Percentiles rank a stretch among this genome's conserved stretches.
Conservation (phyloP, 2,888 invertebrate genomes). For the Argyresthia albistria region DNA sequence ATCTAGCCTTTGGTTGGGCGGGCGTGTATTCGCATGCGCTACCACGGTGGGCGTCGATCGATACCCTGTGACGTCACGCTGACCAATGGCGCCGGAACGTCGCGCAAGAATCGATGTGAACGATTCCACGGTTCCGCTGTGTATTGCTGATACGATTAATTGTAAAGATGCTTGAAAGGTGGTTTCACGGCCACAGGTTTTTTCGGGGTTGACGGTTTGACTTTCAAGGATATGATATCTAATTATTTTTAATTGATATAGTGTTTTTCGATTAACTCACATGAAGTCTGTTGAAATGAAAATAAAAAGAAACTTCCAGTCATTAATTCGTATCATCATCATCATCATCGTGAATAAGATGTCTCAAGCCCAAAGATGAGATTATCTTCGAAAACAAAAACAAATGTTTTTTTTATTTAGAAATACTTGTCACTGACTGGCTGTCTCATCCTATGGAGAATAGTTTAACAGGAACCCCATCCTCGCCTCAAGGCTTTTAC, state of each 20-base stretch:
- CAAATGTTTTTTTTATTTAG: too few relatives aligned
- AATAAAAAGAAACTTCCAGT: not conserved
- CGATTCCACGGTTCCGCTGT: conserved; percentile 20
- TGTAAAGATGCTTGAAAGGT: conserved; percentile 1
- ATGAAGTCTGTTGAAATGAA: not conserved
- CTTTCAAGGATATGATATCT: too few relatives aligned
- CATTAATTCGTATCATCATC: too few relatives aligned
- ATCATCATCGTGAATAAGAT: too few relatives aligned
- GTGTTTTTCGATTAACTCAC: too few relatives aligned
- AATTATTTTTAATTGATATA: too few relatives aligned
- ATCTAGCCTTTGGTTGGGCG: conserved; percentile 6
- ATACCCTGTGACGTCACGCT: conserved; percentile 59
- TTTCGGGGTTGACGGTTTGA: too few relatives aligned
- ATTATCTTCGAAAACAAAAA: too few relatives aligned
- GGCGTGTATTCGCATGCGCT: conserved; percentile 44
- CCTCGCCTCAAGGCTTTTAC: not conserved
- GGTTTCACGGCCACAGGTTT: not conserved
- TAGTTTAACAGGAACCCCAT: not conserved
- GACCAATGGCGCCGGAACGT: conserved; percentile 57
- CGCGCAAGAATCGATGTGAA: conserved; percentile 56
- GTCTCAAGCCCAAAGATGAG: too few relatives aligned
- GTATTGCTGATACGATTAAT: conserved; percentile 14
- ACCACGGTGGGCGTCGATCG: conserved; percentile 55
- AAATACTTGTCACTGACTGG: too few relatives aligned
- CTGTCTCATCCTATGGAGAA: too few relatives aligned